Evolutionary conservation across 2,888 invertebrate genomes (phyloP).

Genomic region (Drosophila barbarae): DNA sequence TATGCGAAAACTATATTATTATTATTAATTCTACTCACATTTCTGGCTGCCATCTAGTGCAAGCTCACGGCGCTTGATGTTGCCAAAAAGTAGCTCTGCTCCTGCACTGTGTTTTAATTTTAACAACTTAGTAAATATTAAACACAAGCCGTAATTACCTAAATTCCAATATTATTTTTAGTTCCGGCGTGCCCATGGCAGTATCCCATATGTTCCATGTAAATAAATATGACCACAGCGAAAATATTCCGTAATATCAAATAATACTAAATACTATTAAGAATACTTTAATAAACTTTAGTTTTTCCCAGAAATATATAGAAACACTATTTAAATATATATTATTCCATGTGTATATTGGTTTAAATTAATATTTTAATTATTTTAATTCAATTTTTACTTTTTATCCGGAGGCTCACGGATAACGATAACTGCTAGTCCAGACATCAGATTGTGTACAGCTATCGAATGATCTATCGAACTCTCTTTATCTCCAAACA

Average conservation of each 20-base stretch:
- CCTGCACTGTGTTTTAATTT: slow-evolving; percentile 86
- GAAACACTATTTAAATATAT: too few relatives aligned
- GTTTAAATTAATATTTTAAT: too few relatives aligned
- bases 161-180: slow-evolving; percentile 74
- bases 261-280: not conserved
- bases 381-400: not conserved
- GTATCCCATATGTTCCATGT: slow-evolving; percentile 16
- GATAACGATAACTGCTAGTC: not conserved
- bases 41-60: slow-evolving; percentile 82
- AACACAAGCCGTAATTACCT: slow-evolving; percentile 53
- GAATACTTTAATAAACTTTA: too few relatives aligned
- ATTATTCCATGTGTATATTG: too few relatives aligned
- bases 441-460: not conserved
- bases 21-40: slow-evolving; percentile 58
- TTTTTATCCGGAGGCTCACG: not conserved
- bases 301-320: too few relatives aligned
- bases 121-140: not conserved
- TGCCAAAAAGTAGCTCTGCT: slow-evolving; percentile 93
- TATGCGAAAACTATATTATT: slow-evolving; percentile 15
- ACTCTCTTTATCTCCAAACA: not conserved
- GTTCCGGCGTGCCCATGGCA: slow-evolving; percentile 40
- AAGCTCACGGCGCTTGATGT: slow-evolving; percentile 86
- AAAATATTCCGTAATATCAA: too few relatives aligned
- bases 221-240: slow-evolving; percentile 7
- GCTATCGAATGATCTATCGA: slow-evolving; percentile 20